Evolutionary conservation across 2,888 invertebrate species (phyloP).

Genomic region (Troglohyphantes excavatus): DNA sequence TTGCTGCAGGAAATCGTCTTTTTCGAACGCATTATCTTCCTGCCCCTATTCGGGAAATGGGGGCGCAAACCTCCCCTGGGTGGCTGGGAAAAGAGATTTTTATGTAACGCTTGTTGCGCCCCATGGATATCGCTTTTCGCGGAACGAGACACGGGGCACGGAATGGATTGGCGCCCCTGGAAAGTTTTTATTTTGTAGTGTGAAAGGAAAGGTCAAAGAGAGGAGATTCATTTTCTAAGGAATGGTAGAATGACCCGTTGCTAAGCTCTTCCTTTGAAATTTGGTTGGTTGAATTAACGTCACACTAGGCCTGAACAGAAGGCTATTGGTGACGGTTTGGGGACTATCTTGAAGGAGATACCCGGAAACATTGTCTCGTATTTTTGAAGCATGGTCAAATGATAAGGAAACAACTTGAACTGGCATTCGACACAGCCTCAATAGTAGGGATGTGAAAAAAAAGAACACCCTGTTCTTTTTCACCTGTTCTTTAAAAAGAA

Average conservation of each 20-base stretch:
- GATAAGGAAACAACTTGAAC: no score
- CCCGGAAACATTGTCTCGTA: no score
- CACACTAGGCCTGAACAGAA: no score
- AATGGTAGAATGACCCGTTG: background rate
- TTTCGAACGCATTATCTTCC: background rate
- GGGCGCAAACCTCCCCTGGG: background rate
- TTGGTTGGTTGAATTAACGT: no score
- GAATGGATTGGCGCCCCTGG: background rate
- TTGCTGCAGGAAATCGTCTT: conserved; percentile 1
- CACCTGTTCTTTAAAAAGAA: no score
- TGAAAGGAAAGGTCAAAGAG: background rate
- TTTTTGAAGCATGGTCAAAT: no score
- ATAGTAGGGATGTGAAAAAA: no score
- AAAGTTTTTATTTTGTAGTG: background rate
- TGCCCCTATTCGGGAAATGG: background rate
- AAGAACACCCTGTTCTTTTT: no score
- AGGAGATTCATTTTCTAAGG: background rate
- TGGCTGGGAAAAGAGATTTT: background rate
- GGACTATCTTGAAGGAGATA: no score
- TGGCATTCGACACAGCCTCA: no score
- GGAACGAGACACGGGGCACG: background rate
- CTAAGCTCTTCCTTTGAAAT: background rate
- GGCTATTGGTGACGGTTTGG: no score
- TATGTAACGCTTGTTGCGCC: conserved; percentile 9
- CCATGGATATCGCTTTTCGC: background rate